A percentile compares a stretch with the other conserved stretches of the same genome.
Evolutionary conservation across 2,888 invertebrate genomes (phyloP).

Genomic region (Kryphioiulus occultus): DNA sequence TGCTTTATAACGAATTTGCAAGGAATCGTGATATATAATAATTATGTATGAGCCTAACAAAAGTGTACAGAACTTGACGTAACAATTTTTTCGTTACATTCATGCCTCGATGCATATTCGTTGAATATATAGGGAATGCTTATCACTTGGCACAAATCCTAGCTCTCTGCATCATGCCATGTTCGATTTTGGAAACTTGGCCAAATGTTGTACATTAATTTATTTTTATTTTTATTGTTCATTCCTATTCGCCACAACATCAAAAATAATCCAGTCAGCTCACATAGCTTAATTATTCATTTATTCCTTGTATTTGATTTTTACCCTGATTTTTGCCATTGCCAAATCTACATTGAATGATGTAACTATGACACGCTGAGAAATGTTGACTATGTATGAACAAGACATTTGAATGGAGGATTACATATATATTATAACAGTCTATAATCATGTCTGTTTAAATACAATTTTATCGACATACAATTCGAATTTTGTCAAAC

Average conservation of each 20-base stretch:
- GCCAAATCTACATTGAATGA: background rate
- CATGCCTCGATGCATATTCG: background rate
- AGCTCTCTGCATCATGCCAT: background rate
- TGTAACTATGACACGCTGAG: background rate
- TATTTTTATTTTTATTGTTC: background rate
- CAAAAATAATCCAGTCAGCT: background rate
- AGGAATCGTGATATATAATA: background rate
- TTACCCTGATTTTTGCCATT: background rate
- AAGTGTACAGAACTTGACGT: background rate
- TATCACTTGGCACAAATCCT: background rate
- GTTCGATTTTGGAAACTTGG: background rate
- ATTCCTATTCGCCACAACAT: background rate
- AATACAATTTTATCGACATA: background rate
- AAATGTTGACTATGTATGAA: constrained; percentile 26
- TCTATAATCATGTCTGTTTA: background rate
- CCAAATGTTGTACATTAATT: constrained; percentile 18
- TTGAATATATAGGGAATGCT: background rate
- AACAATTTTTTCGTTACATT: background rate
- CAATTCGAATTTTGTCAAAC: background rate
- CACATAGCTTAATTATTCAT: background rate
- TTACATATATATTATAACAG: background rate
- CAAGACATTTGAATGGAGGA: background rate
- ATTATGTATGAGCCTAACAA: background rate
- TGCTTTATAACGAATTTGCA: background rate
- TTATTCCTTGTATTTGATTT: background rate